These are phyloP conservation scores for Unio delphinus DNA, from an alignment of 2,888 invertebrate species.

Conservation along the genomic window DNA sequence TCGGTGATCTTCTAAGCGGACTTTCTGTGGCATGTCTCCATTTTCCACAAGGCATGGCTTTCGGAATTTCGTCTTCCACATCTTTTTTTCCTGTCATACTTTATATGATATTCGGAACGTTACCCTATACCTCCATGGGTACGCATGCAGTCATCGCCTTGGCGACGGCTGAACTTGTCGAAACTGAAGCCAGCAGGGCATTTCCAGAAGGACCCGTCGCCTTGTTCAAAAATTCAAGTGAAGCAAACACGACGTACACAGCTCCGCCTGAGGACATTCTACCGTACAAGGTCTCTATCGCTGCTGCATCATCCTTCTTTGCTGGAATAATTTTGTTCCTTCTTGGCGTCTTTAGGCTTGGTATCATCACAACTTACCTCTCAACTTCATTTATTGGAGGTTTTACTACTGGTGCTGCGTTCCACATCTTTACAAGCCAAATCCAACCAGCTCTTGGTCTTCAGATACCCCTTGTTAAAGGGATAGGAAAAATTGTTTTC, in stretches of 20 bases:
- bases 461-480: conserved; percentile 29
- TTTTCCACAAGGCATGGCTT: conserved; percentile 63
- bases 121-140: conserved; percentile 54
- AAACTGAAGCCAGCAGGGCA: conserved; percentile 16
- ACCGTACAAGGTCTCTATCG: conserved; percentile 37
- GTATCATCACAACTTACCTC: conserved; percentile 53
- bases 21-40: conserved; percentile 61
- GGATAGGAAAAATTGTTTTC: conserved; percentile 66
- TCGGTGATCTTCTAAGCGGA: conserved; percentile 53
- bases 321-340: conserved; percentile 42
- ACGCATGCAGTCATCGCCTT: conserved; percentile 60
- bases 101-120: conserved; percentile 59
- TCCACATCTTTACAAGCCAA: conserved; percentile 55
- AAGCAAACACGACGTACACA: no score
- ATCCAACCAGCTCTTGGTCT: conserved; percentile 44
- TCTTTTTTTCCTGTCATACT: conserved; percentile 57
- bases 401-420: conserved; percentile 53
- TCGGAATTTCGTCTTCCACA: conserved; percentile 54
- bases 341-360: conserved; percentile 44
- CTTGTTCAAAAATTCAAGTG: no score
- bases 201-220: conserved; percentile 1
- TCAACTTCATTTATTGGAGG: conserved; percentile 56
- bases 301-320: conserved; percentile 43
- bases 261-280: conserved; percentile 15
- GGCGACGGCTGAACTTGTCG: conserved; percentile 54